Evolutionary conservation across 2,113 vertebrate species (phyloP).

Genomic region (Orthochromis indermauri): DNA sequence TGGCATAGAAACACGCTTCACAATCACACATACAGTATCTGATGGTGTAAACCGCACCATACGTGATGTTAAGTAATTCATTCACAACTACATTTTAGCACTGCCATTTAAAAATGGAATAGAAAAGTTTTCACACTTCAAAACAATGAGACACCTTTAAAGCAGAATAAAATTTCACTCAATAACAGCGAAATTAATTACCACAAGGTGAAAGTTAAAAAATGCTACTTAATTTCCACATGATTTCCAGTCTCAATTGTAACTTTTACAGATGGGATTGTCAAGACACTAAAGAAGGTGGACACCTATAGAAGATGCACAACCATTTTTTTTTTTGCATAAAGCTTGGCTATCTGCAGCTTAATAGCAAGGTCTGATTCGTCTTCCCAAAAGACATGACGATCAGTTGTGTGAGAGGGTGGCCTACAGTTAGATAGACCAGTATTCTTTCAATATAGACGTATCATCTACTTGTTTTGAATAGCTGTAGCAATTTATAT

Average conservation of each 20-base stretch:
- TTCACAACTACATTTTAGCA: conserved; percentile 10
- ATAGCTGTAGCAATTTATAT: background rate
- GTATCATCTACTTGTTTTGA: background rate
- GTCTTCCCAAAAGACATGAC: background rate
- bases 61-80: conserved; percentile 32
- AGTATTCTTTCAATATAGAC: background rate
- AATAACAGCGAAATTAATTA: background rate
- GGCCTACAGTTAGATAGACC: background rate
- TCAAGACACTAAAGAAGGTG: background rate
- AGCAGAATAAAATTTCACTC: background rate
- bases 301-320: background rate
- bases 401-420: background rate
- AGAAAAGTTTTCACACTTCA: background rate
- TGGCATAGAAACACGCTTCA: background rate
- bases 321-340: background rate
- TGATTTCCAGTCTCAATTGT: background rate
- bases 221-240: background rate
- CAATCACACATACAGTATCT: background rate
- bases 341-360: background rate
- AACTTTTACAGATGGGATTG: background rate
- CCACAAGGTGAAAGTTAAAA: background rate
- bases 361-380: background rate
- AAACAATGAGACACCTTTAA: background rate
- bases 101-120: background rate
- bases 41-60: background rate